Evolutionary conservation across 1,140 invertebrate genomes (phyloP).

Genomic region (Diorhabda sublineata): DNA sequence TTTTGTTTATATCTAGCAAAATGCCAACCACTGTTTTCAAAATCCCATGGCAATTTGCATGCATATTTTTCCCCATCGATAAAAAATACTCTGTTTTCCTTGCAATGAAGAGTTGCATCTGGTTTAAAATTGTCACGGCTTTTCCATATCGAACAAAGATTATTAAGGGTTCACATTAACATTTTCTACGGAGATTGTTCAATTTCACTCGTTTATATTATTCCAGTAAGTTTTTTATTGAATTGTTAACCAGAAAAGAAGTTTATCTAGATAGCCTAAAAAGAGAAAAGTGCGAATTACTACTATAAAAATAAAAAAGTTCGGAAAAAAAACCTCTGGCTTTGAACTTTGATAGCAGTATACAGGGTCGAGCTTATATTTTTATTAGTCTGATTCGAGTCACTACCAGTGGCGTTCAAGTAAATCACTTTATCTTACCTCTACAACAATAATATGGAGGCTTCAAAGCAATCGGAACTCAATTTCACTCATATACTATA

Average conservation of each 20-base stretch:
- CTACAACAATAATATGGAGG: no score
- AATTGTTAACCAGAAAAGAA: slow-evolving; percentile 18
- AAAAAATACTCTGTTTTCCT: slow-evolving; percentile 4
- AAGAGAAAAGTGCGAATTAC: slow-evolving; percentile 12
- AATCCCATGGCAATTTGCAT: background rate
- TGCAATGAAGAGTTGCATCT: slow-evolving; percentile 10
- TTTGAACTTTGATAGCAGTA: background rate
- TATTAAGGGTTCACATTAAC: slow-evolving; percentile 7
- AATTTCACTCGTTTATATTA: slow-evolving; percentile 15
- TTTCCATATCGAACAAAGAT: background rate
- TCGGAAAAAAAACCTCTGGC: slow-evolving; percentile 10
- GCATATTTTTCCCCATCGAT: background rate
- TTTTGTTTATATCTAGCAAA: no score
- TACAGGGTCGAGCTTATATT: background rate
- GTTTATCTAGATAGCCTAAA: slow-evolving; percentile 15
- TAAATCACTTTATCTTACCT: no score
- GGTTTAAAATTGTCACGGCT: slow-evolving; percentile 2
- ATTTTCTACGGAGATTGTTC: slow-evolving; percentile 10
- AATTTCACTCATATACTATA: no score
- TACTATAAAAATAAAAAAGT: slow-evolving; percentile 12
- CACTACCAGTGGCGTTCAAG: background rate
- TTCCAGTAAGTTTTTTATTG: slow-evolving; percentile 18
- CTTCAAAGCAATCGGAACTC: no score
- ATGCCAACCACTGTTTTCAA: no score
- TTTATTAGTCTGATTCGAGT: background rate